Percentiles rank a stretch among this genome's conserved stretches.
Evolutionary conservation across 1,140 invertebrate genomes (phyloP).

Genomic region (Caenorhabditis remanei): DNA sequence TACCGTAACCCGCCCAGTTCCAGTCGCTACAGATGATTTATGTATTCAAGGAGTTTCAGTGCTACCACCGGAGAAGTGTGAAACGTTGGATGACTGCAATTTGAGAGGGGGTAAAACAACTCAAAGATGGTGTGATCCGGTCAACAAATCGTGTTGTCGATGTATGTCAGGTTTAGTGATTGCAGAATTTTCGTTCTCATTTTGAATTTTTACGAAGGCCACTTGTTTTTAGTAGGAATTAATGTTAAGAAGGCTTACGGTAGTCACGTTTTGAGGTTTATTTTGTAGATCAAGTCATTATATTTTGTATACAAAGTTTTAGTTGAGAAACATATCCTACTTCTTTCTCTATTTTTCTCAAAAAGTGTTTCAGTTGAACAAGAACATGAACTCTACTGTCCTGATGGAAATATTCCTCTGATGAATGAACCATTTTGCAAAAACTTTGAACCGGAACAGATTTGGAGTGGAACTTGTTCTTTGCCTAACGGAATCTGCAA

Average conservation of each 20-base stretch:
- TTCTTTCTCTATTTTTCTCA: too few species aligned
- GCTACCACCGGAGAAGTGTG: neutral
- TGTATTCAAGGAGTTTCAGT: neutral
- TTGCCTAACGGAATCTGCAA: neutral
- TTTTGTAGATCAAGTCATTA: too few species aligned
- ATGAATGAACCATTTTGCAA: neutral
- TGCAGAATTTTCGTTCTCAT: neutral
- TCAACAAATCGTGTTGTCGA: neutral
- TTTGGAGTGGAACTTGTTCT: constrained; percentile 6
- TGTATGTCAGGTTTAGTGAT: neutral
- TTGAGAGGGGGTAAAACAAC: neutral
- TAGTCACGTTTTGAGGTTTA: too few species aligned
- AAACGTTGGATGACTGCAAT: constrained; percentile 24
- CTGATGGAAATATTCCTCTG: neutral
- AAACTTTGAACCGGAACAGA: neutral
- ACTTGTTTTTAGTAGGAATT: too few species aligned
- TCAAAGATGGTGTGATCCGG: constrained; percentile 25
- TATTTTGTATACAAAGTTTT: too few species aligned
- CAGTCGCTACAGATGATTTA: neutral
- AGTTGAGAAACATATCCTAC: too few species aligned
- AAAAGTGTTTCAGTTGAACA: constrained; percentile 1
- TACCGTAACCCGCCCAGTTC: neutral
- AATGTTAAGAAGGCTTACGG: too few species aligned
- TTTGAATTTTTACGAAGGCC: neutral
- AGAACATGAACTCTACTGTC: neutral